These are phyloP conservation scores for Fulica atra DNA, from an alignment of 2,113 vertebrate genomes.

Conservation along the genomic window DNA sequence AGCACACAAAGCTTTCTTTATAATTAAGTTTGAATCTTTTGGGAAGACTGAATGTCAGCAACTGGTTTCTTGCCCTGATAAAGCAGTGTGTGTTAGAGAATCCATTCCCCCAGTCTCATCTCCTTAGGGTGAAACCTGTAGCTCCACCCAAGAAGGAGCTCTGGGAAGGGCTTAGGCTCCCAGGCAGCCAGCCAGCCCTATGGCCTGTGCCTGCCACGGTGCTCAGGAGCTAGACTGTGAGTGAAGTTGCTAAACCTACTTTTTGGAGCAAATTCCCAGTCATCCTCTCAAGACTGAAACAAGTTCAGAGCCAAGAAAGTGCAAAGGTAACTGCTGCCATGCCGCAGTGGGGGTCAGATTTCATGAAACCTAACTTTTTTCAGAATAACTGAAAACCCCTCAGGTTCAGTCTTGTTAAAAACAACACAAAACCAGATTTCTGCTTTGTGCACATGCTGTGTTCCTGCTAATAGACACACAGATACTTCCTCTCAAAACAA, in stretches of 20 bases:
- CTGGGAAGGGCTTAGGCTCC: neutral
- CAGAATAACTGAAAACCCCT: neutral
- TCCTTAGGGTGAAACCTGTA: neutral
- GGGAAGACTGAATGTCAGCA: neutral
- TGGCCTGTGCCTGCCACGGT: neutral
- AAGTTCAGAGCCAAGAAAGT: neutral
- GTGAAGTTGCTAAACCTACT: fast-evolving
- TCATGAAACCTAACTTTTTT: neutral
- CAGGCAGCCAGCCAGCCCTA: neutral
- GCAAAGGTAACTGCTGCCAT: neutral
- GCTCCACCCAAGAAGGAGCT: neutral
- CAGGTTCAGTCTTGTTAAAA: neutral
- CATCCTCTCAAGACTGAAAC: neutral
- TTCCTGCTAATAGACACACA: neutral
- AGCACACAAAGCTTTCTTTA: neutral
- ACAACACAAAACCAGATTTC: neutral
- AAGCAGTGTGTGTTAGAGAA: neutral
- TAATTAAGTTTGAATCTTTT: neutral
- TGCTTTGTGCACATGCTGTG: neutral
- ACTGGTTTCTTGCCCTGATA: neutral
- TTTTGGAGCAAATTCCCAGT: neutral
- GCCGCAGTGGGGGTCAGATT: neutral
- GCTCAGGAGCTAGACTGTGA: fast-evolving
- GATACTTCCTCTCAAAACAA: neutral
- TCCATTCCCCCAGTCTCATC: neutral